Percentiles rank a stretch among this genome's conserved stretches.
Conservation (phyloP, 1,140 invertebrate species). For the Cotesia glomerata region DNA sequence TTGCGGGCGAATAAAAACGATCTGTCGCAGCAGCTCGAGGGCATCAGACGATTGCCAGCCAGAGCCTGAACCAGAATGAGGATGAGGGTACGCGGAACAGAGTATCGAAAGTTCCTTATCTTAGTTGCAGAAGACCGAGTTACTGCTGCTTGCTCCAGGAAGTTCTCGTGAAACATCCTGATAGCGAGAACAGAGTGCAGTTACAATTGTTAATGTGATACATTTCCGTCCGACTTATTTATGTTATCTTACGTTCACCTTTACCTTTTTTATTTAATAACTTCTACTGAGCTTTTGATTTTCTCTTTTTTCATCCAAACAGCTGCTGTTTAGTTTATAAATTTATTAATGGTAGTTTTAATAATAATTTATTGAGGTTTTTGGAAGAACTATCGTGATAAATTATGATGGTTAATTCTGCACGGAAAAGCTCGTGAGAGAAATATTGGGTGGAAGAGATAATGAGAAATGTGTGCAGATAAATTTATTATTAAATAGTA, state of each 20-base stretch:
- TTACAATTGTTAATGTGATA: conserved; percentile 25
- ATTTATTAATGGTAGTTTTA: too few species aligned
- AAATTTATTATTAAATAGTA: too few species aligned
- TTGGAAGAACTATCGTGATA: background rate
- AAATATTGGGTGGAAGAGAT: too few species aligned
- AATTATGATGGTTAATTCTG: background rate
- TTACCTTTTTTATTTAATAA: background rate
- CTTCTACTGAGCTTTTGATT: too few species aligned
- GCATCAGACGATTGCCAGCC: background rate
- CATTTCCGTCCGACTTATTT: background rate
- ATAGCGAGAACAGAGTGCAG: conserved; percentile 15
- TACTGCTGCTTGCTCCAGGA: background rate
- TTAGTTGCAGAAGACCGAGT: conserved; percentile 9
- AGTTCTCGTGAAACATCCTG: conserved; percentile 9
- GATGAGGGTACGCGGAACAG: background rate
- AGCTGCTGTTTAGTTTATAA: too few species aligned
- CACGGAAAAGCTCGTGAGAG: too few species aligned
- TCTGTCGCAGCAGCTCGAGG: background rate
- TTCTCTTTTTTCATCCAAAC: too few species aligned
- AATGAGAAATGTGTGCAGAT: too few species aligned
- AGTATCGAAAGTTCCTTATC: conserved; percentile 28
- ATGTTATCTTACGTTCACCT: background rate
- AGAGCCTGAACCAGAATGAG: too few species aligned
- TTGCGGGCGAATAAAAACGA: conserved; percentile 4
- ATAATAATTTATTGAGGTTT: too few species aligned